phyloP scores from a whole-genome alignment of 2,113 vertebrate genomes.

The Oryzias javanicus region DNA sequence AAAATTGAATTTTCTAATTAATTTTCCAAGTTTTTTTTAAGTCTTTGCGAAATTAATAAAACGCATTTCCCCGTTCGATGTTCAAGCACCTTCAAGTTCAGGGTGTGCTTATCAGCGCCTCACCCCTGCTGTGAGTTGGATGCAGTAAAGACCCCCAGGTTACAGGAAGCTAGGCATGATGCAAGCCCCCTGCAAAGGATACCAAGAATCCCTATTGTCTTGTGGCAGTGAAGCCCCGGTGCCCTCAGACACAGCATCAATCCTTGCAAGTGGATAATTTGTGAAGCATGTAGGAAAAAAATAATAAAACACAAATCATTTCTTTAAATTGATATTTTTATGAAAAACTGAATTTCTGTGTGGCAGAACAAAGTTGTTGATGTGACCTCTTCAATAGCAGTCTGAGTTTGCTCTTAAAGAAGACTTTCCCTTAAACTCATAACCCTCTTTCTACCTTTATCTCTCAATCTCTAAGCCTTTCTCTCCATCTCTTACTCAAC shows the following conservation, averaged over 20 bases:
- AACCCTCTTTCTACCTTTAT: constrained; percentile 34
- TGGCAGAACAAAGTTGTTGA: not conserved
- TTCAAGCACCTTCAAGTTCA: constrained; percentile 39
- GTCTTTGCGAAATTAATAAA: constrained; percentile 44
- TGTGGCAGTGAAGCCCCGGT: constrained; percentile 23
- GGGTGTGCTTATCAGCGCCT: constrained; percentile 49
- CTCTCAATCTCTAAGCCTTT: constrained; percentile 32
- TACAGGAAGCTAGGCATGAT: constrained; percentile 52
- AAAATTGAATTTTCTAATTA: constrained; percentile 1
- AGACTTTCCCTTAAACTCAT: constrained; percentile 5
- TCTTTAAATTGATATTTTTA: not conserved
- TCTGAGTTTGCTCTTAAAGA: constrained; percentile 27
- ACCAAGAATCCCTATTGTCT: constrained; percentile 24
- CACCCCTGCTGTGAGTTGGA: constrained; percentile 40
- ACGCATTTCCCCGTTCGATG: constrained; percentile 15
- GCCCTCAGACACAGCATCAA: not conserved
- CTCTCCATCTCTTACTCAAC: constrained; percentile 22
- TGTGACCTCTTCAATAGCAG: constrained; percentile 20
- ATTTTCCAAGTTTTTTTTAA: constrained; percentile 20
- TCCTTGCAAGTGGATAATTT: not conserved
- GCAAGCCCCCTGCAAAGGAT: constrained; percentile 67
- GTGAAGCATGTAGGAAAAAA: not conserved
- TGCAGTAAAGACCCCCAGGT: constrained; percentile 45
- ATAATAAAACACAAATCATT: not conserved
- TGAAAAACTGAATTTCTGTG: too few relatives aligned